These are phyloP conservation scores for Stercorarius parasiticus DNA, from an alignment of 2,113 vertebrate genomes.

Conservation along the genomic window DNA sequence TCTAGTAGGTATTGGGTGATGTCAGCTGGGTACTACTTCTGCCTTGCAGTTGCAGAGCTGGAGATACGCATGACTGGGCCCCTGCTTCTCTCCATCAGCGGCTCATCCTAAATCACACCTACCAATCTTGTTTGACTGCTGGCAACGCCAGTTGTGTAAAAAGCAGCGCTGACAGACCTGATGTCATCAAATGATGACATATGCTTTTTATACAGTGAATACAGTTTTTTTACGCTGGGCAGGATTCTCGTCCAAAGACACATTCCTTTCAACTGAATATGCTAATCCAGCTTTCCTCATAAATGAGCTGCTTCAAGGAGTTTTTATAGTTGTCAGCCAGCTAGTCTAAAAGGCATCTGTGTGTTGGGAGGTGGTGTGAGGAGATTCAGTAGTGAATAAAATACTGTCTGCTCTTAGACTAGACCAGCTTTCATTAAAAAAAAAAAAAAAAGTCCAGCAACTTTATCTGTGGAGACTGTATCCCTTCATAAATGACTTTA, in stretches of 20 bases:
- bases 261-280: constrained; percentile 12
- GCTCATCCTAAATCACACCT: not conserved
- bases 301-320: constrained; percentile 7
- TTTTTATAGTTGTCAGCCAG: constrained; percentile 2
- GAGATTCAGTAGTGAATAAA: constrained; percentile 24
- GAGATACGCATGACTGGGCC: not conserved
- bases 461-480: not conserved
- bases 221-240: not conserved
- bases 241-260: constrained; percentile 22
- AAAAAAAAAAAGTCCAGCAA: not conserved
- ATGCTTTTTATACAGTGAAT: not conserved
- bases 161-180: constrained; percentile 4
- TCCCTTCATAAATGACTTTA: not conserved
- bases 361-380: constrained; percentile 1
- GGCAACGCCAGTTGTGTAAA: not conserved
- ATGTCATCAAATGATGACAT: not conserved
- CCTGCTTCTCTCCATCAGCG: not conserved
- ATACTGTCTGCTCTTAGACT: not conserved
- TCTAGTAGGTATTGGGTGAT: not conserved
- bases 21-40: not conserved
- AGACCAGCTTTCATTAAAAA: not conserved
- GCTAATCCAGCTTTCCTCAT: not conserved
- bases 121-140: not conserved
- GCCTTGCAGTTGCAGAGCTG: not conserved
- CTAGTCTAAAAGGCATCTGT: constrained; percentile 23